Evolutionary conservation across 1,140 invertebrate genomes (phyloP), one percentile per base, ranked within the genome.

Genomic region (Trichonephila clavipes): DNA sequence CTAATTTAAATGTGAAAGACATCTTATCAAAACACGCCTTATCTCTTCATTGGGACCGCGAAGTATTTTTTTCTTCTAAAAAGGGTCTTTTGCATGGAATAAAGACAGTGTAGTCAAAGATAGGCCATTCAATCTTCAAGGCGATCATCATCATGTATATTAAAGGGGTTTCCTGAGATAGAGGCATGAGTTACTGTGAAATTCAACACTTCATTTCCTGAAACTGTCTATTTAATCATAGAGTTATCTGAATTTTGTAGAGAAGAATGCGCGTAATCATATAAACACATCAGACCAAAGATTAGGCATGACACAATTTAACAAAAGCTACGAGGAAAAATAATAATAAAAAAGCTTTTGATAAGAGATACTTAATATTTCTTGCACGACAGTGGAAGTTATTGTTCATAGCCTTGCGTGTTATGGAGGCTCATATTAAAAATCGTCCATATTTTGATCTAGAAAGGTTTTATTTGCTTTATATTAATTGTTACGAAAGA

Each of bases 181-280:
- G 72, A 28, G 18, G 16, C 16, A 77, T 77, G 72, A 77, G 72
- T 77, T 77, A 77, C 72, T 77, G 72, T 77, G 72, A 77, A 77
- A 40, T 77, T 77, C 72, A 77, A 77, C 72, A 77, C 72, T 77
- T 77, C 72, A 40, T 77, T 77, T 77, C 14, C 5, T 6, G 14
- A 77, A 77, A 34, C 72, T 77, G 28, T 34, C 34, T 28, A 77
- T 77, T 77, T 77, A 77, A 77, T 77, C 72, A 77, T 77, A 77
- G 34, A 40, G 72, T 34, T 77, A 77, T 77, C 28, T 77, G 28
- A 77, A 34, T 77, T 77, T 77, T 18, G 7, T 34, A 16, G 28
- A 40, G 34, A 40, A 77, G 72, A 77, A 77, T 18, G 72, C 10
- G 34, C 28, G 16, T 77, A 77, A 77, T 77, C 72, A 18, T 16